Base-by-base conservation (phyloP, 2,888 invertebrate species). In the Hypena proboscidalis region DNA sequence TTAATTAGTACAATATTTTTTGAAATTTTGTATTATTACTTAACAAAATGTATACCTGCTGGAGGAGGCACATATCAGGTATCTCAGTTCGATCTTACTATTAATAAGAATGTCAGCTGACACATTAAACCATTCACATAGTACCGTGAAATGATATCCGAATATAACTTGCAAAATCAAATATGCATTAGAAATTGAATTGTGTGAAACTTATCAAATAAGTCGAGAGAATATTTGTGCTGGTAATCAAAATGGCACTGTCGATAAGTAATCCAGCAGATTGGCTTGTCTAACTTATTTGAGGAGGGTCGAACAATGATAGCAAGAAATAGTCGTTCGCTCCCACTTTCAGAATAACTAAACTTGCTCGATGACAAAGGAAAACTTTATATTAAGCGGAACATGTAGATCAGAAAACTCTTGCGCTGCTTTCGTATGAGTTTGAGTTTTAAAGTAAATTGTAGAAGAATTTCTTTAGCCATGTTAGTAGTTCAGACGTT, bases 271-370 rank as follows among this genome's bases (percentile, higher is more conserved):
- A 64, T 62, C 63, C 41, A 47, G 10, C 33, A 49, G 53, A 58
- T 66, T 53, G 53, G 11, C 33, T 25, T 48, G 63, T 66, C 63
- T 48, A 56, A 64, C 51, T 62, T 58, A 47, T 55, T 66, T 66
- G 67, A 66, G 40, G 40, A 53, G 63, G 67, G 63, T 64, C 41
- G 29, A 37, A 44, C 46, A 43, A 51, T 53, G 53, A 56, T 60
- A 56, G 47, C 43, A 48, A 54, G 54, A 64, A 62, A 49, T 59
- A 42, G 20, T 29, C 27, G 7, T 46, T 41, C 41, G 23, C 22
- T 19, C 31, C 36, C 21, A 34, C 22, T 27, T 15, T 10, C 10
- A 20, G 23, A 39, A 34, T 38, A 49, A 29, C 32, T 31, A 11
- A 49, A 40, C 13, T 37, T 32, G n/a, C 19, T n/a, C 11, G 4